A percentile compares a stretch with the other conserved stretches of the same genome.
These are phyloP conservation scores for Xylophagus ater DNA, from an alignment of 2,888 invertebrate species.

Conservation along the genomic window DNA sequence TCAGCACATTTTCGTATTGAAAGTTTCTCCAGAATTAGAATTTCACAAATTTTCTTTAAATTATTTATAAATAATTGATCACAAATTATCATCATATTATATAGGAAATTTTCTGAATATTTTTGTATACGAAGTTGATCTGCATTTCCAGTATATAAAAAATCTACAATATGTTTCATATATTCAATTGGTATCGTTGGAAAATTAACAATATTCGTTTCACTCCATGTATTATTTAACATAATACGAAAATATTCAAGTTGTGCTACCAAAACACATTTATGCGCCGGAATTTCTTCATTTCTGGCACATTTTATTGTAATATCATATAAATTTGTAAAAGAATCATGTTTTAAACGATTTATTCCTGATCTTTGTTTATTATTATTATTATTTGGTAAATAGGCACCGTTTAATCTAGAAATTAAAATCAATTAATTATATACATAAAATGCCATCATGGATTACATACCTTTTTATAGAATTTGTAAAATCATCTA, in stretches of 20 bases:
- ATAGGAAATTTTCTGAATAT: slow-evolving; percentile 56
- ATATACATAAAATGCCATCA: background rate
- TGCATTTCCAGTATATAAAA: slow-evolving; percentile 60
- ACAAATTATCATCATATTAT: slow-evolving; percentile 63
- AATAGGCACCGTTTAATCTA: background rate
- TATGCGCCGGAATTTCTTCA: slow-evolving; percentile 53
- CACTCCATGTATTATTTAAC: slow-evolving; percentile 64
- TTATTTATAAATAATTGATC: slow-evolving; percentile 67
- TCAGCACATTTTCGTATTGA: slow-evolving; percentile 66
- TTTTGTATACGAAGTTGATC: slow-evolving; percentile 47
- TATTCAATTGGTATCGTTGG: slow-evolving; percentile 33
- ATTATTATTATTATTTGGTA: background rate
- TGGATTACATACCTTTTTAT: slow-evolving; percentile 23
- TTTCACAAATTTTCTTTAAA: slow-evolving; percentile 61
- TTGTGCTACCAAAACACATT: slow-evolving; percentile 67
- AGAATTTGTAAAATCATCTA: slow-evolving; percentile 28
- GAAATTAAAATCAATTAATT: background rate
- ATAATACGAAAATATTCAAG: slow-evolving; percentile 80
- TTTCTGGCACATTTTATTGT: slow-evolving; percentile 46
- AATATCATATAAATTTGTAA: slow-evolving; percentile 49
- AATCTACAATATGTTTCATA: slow-evolving; percentile 58
- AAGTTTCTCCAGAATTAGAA: slow-evolving; percentile 51
- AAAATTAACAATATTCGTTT: slow-evolving; percentile 29
- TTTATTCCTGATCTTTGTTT: too few species aligned
- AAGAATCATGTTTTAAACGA: slow-evolving; percentile 41